Conservation (phyloP, 2,113 vertebrate species). For the Crotalus tigris region DNA sequence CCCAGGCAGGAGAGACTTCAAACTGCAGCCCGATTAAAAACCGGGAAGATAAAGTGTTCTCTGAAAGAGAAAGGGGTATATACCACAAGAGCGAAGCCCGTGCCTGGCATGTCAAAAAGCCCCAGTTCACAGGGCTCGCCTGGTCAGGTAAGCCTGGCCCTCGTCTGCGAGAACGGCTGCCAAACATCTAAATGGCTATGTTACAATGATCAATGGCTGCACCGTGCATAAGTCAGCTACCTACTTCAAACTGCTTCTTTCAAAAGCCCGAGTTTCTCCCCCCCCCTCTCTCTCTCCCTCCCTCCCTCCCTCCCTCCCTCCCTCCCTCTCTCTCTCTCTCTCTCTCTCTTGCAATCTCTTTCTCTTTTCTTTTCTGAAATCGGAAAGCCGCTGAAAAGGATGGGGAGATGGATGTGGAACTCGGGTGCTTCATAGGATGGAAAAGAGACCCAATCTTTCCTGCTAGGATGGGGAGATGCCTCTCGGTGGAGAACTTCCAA, state of each 20-base stretch:
- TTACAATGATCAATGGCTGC: neutral
- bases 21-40: neutral
- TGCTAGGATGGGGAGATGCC: neutral
- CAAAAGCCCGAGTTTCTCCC: neutral
- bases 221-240: neutral
- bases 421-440: neutral
- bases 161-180: neutral
- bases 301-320: neutral
- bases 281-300: neutral
- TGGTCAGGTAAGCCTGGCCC: neutral
- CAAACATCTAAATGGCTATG: neutral
- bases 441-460: neutral
- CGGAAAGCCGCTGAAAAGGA: neutral
- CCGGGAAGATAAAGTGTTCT: neutral
- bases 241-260: neutral
- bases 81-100: neutral
- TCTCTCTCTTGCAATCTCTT: neutral
- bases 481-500: neutral
- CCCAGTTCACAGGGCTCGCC: neutral
- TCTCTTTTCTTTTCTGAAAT: neutral
- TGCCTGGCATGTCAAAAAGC: neutral
- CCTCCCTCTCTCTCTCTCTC: neutral
- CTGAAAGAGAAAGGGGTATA: neutral
- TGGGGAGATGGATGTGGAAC: neutral
- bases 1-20: neutral